These are phyloP conservation scores for Ammodramus savannarum DNA, from an alignment of 2,113 vertebrate genomes.

Conservation along the genomic window DNA sequence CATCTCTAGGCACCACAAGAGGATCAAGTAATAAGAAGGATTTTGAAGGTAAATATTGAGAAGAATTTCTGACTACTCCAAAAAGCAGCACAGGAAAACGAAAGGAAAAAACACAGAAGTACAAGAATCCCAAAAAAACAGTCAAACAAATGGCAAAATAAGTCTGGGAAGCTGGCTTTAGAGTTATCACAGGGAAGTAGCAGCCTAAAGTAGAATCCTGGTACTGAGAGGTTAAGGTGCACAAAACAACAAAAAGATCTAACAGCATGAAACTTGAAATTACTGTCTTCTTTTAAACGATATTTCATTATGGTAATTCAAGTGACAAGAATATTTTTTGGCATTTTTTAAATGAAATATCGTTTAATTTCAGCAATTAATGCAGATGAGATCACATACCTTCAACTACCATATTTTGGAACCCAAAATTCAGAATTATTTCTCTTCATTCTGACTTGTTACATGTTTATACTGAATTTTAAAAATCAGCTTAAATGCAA, in stretches of 20 bases:
- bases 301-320: background rate
- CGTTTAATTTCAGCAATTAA: background rate
- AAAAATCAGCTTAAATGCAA: background rate
- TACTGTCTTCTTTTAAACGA: background rate
- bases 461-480: background rate
- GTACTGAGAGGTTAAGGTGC: background rate
- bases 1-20: background rate
- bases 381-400: background rate
- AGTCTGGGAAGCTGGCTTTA: background rate
- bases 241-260: background rate
- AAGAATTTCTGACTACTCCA: background rate
- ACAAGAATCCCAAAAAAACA: background rate
- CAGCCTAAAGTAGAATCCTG: fast-evolving
- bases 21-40: background rate
- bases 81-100: background rate
- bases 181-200: background rate
- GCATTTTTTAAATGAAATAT: background rate
- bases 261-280: background rate
- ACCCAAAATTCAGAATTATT: background rate
- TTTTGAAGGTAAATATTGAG: background rate
- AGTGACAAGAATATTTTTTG: background rate
- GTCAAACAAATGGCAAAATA: background rate
- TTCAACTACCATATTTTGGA: background rate
- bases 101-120: background rate
- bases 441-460: background rate